These are phyloP conservation scores for Aplysina aerophoba DNA, from an alignment of 37 sponge, comb jelly and placozoan genomes.

Conservation along the genomic window DNA sequence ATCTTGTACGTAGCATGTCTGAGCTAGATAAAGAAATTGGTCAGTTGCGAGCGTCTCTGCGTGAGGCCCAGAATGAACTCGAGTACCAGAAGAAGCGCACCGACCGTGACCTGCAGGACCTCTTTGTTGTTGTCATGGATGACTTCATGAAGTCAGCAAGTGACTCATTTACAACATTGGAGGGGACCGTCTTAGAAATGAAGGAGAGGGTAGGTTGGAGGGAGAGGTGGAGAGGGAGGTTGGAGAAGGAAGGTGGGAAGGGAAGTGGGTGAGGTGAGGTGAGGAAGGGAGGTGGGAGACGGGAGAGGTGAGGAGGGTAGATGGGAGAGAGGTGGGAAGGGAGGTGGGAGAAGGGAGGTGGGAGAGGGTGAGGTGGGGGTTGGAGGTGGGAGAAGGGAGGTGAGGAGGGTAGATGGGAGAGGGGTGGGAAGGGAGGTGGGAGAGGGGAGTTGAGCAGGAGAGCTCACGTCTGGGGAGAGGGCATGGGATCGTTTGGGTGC, in stretches of 20 bases:
- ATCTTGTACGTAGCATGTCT: constrained; percentile 37
- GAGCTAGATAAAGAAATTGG: constrained; percentile 72
- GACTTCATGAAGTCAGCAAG: constrained; percentile 47
- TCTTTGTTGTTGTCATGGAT: constrained; percentile 59
- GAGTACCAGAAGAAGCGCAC: constrained; percentile 48
- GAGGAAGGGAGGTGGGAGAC: background rate
- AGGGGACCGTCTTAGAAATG: constrained; percentile 46
- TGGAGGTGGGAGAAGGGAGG: background rate
- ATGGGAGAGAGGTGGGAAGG: background rate
- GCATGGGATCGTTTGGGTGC: background rate
- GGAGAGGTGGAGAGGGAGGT: background rate
- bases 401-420: constrained; percentile 26
- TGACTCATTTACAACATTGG: constrained; percentile 31
- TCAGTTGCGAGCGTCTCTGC: constrained; percentile 45
- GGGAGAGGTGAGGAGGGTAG: background rate
- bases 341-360: background rate
- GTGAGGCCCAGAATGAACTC: constrained; percentile 61
- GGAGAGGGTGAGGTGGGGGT: background rate
- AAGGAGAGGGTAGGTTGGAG: constrained; percentile 49
- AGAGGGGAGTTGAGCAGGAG: background rate
- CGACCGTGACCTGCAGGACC: constrained; percentile 49
- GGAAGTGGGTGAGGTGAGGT: background rate
- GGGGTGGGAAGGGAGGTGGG: constrained; percentile 52
- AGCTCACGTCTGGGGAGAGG: no score
- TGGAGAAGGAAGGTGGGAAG: background rate